Evolutionary conservation across 30 jellyfish, hydroid and myxozoan genomes (phyloP), one percentile per base, ranked within the genome.

Genomic region (Calvadosia cruxmelitensis): DNA sequence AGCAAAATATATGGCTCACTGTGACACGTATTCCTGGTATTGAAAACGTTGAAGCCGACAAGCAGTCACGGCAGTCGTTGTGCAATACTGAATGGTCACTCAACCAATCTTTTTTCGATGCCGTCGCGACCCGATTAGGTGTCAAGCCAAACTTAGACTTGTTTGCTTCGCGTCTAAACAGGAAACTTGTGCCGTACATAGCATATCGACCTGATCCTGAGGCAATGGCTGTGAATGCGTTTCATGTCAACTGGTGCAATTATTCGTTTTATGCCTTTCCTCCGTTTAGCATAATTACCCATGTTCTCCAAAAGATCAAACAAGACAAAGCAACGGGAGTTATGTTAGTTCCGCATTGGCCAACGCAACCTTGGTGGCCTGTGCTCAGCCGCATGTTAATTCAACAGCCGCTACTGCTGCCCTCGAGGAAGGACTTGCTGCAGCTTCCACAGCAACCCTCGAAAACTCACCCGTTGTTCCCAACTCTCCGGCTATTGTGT

Each of bases 21-120:
- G 36, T 85, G 28, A 57, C 72, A 10, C 85, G 66, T 67, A 64
- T 80, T 28, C 81, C 93, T 32, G 85, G 85, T 2, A 53, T n/a
- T 2, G 12, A 7, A 7, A 80, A 72, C 66, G 74, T 52, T 3
- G 79, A 33, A 5, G 75, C 93, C 28, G n/a, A n/a, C n/a, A n/a
- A n/a, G n/a, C n/a, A n/a, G n/a, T n/a, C n/a, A n/a, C n/a, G n/a
- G n/a, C n/a, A n/a, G n/a, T n/a, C n/a, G n/a, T n/a, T n/a, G n/a
- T n/a, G n/a, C n/a, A n/a, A n/a, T n/a, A n/a, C n/a, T n/a, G n/a
- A n/a, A n/a, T n/a, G n/a, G n/a, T n/a, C n/a, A n/a, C n/a, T n/a
- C n/a, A n/a, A n/a, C n/a, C n/a, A n/a, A n/a, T n/a, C n/a, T n/a
- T n/a, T n/a, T n/a, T n/a, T n/a, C n/a, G n/a, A n/a, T n/a, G n/a